Evolutionary conservation across 2,113 vertebrate genomes (phyloP).

Genomic region (Cryptotis parvus): DNA sequence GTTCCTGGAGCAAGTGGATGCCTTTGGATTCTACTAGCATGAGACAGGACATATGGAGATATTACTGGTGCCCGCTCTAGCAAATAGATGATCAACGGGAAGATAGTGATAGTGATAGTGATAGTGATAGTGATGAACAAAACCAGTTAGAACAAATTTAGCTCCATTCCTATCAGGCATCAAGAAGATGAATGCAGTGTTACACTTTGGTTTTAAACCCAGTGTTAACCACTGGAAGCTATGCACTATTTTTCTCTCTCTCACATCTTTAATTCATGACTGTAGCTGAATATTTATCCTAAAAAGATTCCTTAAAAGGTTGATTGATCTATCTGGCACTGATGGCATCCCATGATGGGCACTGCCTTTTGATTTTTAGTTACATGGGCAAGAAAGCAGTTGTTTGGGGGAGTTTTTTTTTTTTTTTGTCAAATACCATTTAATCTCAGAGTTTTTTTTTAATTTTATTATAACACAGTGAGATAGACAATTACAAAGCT

Average conservation of each 20-base stretch:
- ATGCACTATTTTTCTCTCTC: conserved; percentile 49
- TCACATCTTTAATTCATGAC: conserved; percentile 77
- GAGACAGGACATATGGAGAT: no score
- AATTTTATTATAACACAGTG: no score
- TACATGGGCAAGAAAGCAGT: background rate
- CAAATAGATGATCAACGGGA: no score
- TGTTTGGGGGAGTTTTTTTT: no score
- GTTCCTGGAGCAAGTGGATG: no score
- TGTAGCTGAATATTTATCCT: conserved; percentile 68
- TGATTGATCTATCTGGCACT: conserved; percentile 67
- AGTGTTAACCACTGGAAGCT: conserved; percentile 48
- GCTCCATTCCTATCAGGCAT: background rate
- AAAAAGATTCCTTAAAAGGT: conserved; percentile 71
- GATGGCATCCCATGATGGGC: conserved; percentile 42
- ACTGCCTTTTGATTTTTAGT: background rate
- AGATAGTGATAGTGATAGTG: no score
- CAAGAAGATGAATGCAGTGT: background rate
- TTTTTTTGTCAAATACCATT: no score
- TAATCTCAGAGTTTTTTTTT: no score
- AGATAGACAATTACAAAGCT: no score
- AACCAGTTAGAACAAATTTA: conserved; percentile 56
- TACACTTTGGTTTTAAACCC: conserved; percentile 61
- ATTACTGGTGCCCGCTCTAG: no score
- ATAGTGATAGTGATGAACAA: no score
- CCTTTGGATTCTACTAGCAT: no score